Evolutionary conservation across 1,140 invertebrate genomes (phyloP), one percentile per base, ranked within the genome.

Genomic region (Camponotus pennsylvanicus): DNA sequence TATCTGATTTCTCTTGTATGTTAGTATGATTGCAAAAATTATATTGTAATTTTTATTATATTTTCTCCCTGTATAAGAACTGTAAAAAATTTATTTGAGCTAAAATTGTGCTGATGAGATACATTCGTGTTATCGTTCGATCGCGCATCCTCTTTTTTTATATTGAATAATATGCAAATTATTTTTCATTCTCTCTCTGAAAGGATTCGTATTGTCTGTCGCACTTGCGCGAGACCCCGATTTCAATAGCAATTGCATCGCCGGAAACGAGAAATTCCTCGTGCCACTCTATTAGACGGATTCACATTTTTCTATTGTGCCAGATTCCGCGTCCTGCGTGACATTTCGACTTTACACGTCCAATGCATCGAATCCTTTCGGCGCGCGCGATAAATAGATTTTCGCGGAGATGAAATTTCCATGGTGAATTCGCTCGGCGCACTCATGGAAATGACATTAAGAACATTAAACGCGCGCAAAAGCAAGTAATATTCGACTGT

Each of bases 251-350:
- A 34, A 42, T 34, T 61, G 40, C 2, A 45, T 3, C 1, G 11
- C 40, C 18, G 61, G 27, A 21, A 78, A 78, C 40, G 40, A 34
- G 42, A 52, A 52, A 67, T 66, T 78, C n/a, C 76, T 67, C 13
- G 32, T 66, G 27, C 61, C 59, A 18, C 42, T 77, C 75, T 21
- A 42, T 63, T 21, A 42, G n/a, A 63, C 37, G 3, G 34, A 11
- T 37, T 13, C 11, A 13, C 34, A 9, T 59, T 77, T 76, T 18
- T 49, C 27, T 37, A 9, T 63, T 42, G 57, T 18, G 32, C 32
- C 21, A 2, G 11, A 27, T 76, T 76, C 37, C 52, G 52, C n/a
- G 2, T 52, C 37, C 2, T 32, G 13, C 70, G 9, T 15, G 21
- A 27, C 32, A 76, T 76, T 59, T 15, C 37, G 15, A 8, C 34